Conservation (phyloP, 1,140 invertebrate species). For the Macrobrachium nipponense region DNA sequence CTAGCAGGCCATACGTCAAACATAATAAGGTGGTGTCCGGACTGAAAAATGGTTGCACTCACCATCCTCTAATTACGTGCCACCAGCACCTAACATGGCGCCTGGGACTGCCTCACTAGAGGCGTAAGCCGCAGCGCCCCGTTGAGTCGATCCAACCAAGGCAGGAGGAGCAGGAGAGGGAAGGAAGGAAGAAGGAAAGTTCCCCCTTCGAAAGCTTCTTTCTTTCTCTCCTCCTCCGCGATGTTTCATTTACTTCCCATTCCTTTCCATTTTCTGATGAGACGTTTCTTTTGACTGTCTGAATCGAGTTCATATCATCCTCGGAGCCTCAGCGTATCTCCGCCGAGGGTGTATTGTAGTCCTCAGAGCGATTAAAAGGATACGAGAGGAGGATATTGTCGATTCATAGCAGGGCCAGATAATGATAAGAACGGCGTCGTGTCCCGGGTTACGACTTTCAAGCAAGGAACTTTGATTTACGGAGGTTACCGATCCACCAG, state of each 20-base stretch:
- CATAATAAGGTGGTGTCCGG: conserved; percentile 60
- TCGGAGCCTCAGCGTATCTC: not conserved
- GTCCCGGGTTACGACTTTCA: conserved; percentile 54
- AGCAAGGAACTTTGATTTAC: conserved; percentile 58
- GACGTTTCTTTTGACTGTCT: too few relatives aligned
- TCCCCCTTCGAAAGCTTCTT: too few relatives aligned
- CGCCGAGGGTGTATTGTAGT: too few relatives aligned
- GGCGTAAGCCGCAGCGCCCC: conserved; percentile 43
- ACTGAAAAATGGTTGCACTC: conserved; percentile 61
- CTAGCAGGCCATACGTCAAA: conserved; percentile 57
- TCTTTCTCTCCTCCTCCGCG: too few relatives aligned
- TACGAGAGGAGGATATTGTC: not conserved
- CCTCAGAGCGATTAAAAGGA: too few relatives aligned
- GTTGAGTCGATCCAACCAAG: not conserved
- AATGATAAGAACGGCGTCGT: conserved; percentile 22
- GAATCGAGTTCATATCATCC: too few relatives aligned
- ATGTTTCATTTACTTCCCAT: too few relatives aligned
- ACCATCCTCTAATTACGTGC: conserved; percentile 58
- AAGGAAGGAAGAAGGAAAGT: too few relatives aligned
- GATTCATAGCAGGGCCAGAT: conserved; percentile 19
- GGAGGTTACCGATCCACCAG: conserved; percentile 47
- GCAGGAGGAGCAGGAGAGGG: too few relatives aligned
- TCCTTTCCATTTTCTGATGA: too few relatives aligned
- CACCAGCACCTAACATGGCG: conserved; percentile 61
- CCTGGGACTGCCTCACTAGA: conserved; percentile 31